A percentile compares a stretch with the other conserved stretches of the same genome.
phyloP scores from a whole-genome alignment of 1,140 invertebrate species.

The Tetraneura akinire region DNA sequence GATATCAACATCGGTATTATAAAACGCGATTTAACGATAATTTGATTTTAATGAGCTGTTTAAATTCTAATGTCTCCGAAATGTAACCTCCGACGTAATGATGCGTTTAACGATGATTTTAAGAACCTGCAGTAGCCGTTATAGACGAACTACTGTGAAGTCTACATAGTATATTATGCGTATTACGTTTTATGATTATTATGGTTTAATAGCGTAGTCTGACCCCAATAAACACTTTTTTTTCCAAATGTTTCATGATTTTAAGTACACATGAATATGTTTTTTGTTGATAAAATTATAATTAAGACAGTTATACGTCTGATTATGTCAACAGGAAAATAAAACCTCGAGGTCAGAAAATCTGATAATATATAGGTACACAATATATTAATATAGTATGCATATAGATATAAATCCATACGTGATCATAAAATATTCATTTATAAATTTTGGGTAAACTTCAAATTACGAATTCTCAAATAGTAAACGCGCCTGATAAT shows the following conservation, averaged over 20 bases:
- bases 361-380: no score
- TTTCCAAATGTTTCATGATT: neutral
- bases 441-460: no score
- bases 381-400: no score
- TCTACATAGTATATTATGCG: neutral
- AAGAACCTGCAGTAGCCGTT: neutral
- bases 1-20: neutral
- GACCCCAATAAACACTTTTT: neutral
- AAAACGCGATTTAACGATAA: slow-evolving; percentile 5
- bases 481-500: no score
- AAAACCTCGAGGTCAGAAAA: no score
- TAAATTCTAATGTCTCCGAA: slow-evolving; percentile 11
- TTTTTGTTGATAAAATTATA: neutral
- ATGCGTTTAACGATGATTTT: slow-evolving; percentile 30
- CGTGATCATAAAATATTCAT: no score
- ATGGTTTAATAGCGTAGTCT: neutral
- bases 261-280: neutral
- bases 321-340: no score
- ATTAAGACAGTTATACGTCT: no score
- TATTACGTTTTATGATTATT: neutral
- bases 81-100: slow-evolving; percentile 21
- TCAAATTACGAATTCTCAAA: no score
- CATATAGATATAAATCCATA: no score
- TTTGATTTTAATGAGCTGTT: slow-evolving; percentile 34
- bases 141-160: neutral